Conservation (phyloP, 2,888 invertebrate species). For the Blomia tropicalis region DNA sequence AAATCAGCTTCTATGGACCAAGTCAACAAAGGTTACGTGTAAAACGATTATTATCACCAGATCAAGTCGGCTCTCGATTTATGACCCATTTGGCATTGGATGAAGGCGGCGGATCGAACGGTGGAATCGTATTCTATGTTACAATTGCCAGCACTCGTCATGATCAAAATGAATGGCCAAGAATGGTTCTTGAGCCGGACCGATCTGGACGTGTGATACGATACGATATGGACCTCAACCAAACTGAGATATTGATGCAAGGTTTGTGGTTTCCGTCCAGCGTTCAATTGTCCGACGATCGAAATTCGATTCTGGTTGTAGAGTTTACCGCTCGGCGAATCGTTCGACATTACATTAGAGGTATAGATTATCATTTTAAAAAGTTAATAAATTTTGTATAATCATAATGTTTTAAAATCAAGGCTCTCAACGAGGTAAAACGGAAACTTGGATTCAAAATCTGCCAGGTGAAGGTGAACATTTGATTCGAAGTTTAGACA, state of each 20-base stretch:
- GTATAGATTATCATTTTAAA: constrained; percentile 34
- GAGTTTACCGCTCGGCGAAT: constrained; percentile 54
- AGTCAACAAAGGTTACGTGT: constrained; percentile 15
- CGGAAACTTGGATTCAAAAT: constrained; percentile 22
- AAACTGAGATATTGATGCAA: constrained; percentile 38
- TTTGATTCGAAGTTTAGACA: constrained; percentile 16
- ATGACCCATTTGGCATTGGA: constrained; percentile 16
- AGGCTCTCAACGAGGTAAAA: constrained; percentile 21
- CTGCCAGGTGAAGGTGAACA: constrained; percentile 20
- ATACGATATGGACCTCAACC: constrained; percentile 59
- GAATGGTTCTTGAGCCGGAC: constrained; percentile 47
- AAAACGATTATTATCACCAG: constrained; percentile 16
- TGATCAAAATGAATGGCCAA: constrained; percentile 51
- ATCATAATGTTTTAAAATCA: not conserved
- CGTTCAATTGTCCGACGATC: constrained; percentile 58
- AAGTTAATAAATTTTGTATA: not conserved
- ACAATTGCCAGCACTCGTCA: constrained; percentile 66
- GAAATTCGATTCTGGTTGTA: constrained; percentile 60
- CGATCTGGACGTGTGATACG: constrained; percentile 44
- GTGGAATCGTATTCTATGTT: constrained; percentile 50
- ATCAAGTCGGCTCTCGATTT: constrained; percentile 10
- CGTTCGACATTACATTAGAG: constrained; percentile 53
- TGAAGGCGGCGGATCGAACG: constrained; percentile 37
- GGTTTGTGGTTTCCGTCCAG: constrained; percentile 76
- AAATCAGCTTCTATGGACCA: constrained; percentile 19